Conservation (phyloP, 2,113 vertebrate genomes). For the Nestor notabilis region DNA sequence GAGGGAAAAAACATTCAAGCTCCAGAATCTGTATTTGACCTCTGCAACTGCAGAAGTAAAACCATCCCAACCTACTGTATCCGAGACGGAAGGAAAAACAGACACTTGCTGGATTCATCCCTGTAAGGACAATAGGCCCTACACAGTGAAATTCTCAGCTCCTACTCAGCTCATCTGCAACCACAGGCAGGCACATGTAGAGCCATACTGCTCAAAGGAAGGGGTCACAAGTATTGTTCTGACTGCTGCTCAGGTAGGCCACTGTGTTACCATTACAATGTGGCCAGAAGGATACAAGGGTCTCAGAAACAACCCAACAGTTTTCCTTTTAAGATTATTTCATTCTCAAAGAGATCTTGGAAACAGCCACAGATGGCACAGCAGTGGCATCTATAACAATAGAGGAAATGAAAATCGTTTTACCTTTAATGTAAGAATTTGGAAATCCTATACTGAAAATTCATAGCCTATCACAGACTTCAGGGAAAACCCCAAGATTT, state of each 20-base stretch:
- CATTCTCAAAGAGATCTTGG: background rate
- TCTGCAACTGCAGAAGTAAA: background rate
- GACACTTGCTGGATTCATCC: background rate
- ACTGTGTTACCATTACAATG: background rate
- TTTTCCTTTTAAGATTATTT: background rate
- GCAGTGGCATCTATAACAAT: background rate
- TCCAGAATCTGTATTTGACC: background rate
- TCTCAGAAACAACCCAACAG: background rate
- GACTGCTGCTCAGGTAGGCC: background rate
- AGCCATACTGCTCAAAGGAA: background rate
- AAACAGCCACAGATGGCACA: background rate
- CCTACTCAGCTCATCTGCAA: background rate
- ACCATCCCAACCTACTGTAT: background rate
- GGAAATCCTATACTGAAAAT: background rate
- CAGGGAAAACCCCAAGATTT: background rate
- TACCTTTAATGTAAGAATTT: background rate
- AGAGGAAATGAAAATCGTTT: background rate
- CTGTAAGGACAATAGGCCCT: background rate
- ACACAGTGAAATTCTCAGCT: background rate
- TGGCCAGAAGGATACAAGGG: background rate
- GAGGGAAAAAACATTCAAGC: background rate
- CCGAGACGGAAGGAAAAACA: background rate
- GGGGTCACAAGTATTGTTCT: background rate
- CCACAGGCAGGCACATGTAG: background rate
- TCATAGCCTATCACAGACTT: background rate